A percentile compares a stretch with the other conserved stretches of the same genome.
phyloP scores from a whole-genome alignment of 2,113 vertebrate genomes.

The Nymphicus hollandicus region DNA sequence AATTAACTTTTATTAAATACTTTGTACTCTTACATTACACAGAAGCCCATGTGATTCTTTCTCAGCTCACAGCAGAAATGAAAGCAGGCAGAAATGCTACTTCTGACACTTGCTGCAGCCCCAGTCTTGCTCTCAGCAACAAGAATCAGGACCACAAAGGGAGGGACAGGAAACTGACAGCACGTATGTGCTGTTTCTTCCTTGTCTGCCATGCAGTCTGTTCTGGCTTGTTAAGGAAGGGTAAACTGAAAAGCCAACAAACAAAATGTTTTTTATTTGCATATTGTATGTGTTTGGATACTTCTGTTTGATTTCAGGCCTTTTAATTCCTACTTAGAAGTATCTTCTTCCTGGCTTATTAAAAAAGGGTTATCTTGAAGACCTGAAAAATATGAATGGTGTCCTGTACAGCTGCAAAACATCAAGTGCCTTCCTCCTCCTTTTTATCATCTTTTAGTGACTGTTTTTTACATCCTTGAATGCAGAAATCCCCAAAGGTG shows the following conservation, averaged over 20 bases:
- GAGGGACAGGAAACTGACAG: not conserved
- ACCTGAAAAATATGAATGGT: not conserved
- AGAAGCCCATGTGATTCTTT: not conserved
- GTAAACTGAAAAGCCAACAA: constrained; percentile 28
- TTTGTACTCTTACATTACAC: not conserved
- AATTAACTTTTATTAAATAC: not conserved
- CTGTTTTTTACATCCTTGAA: not conserved
- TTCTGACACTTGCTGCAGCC: not conserved
- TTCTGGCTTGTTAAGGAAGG: not conserved
- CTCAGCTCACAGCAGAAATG: not conserved
- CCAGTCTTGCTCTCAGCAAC: not conserved
- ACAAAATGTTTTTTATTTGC: not conserved
- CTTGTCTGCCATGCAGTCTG: not conserved
- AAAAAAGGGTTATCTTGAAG: not conserved
- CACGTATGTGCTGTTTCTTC: not conserved
- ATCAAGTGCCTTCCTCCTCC: not conserved
- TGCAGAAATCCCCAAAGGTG: not conserved
- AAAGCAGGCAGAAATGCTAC: not conserved
- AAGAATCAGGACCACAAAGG: not conserved
- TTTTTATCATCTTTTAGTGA: not conserved
- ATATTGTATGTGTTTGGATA: not conserved
- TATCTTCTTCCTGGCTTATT: not conserved
- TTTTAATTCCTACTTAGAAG: not conserved
- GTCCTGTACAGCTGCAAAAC: not conserved
- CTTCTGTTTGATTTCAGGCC: not conserved